Evolutionary conservation across 1,140 invertebrate genomes (phyloP), one percentile per base, ranked within the genome.

Genomic region (Heliconius congener): DNA sequence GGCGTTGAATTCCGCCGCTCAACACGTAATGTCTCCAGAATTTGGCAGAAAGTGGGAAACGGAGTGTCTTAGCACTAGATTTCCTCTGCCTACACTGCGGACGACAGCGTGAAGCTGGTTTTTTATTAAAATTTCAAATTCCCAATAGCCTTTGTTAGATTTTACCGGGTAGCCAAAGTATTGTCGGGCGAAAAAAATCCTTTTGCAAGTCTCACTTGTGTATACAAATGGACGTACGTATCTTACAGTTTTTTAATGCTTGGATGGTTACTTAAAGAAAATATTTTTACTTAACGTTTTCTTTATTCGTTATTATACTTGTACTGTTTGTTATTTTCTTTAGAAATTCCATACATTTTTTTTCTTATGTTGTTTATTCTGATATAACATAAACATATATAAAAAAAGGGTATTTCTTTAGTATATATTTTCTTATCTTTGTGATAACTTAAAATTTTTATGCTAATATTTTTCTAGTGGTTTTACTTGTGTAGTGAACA

Each of bases 71-170:
- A 13, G 11, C 42, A 42, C 42, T 42, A 42, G 42, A 8, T 42
- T 46, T 13, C 42, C 42, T 46, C 42, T 46, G 42, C 42, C 42
- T 11, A 46, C 9, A 11, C 11, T 46, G 42, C 42, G 9, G 42
- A 11, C 13, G 2, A 13, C 13, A 13, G 11, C 9, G 13, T 46
- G 3, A 46, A 46, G 42, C 1, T 9, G 42, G 19, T 19, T 55
- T 18, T 8, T 2, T 60, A 60, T 60, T 23, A 60, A 66, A 66
- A 66, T 30, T 66, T 30, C 27, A 27, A 30, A 66, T 66, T 66
- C 60, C 27, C 60, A 66, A 66, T 66, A 66, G 23, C 60, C 60
- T 66, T 30, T 66, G 60, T 66, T 66, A 66, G 9, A 27, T 52
- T n/a, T 60, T 60, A 11, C 55, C 55, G 55, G n/a, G 8, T 11